A percentile compares a stretch with the other conserved stretches of the same genome.
phyloP scores from a whole-genome alignment of 2,797 vertebrate genomes.

The Manis pentadactyla region DNA sequence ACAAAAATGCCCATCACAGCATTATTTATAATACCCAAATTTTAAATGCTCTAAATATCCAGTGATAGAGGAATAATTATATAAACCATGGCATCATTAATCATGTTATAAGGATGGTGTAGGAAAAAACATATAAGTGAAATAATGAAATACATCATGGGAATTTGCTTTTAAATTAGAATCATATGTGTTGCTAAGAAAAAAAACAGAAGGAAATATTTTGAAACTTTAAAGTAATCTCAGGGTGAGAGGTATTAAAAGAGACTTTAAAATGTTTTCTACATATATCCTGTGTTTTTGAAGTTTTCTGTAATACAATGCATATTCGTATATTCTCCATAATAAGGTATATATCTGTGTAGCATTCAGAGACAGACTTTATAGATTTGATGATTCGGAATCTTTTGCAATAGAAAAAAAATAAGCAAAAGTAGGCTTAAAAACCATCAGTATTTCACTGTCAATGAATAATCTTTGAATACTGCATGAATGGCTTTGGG shows the following conservation, averaged over 20 bases:
- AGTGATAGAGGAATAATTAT: background rate
- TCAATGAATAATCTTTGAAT: background rate
- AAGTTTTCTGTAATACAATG: background rate
- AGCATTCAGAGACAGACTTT: background rate
- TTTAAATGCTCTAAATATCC: background rate
- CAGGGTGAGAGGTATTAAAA: background rate
- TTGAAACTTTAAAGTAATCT: slow-evolving; percentile 3
- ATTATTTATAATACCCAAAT: background rate
- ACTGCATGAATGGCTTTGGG: background rate
- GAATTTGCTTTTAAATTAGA: background rate
- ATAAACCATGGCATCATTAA: background rate
- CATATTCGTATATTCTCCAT: background rate
- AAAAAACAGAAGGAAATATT: background rate
- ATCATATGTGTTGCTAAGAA: background rate
- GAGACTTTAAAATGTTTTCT: background rate
- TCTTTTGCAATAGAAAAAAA: background rate
- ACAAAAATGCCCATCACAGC: background rate
- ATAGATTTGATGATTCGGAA: background rate
- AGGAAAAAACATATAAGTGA: background rate
- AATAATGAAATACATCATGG: background rate
- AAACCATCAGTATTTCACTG: background rate
- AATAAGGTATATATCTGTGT: background rate
- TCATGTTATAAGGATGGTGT: background rate
- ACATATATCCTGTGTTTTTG: background rate
- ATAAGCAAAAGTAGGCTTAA: background rate